Conservation (phyloP, 23 tunicate species). For the Halocynthia aurantium region DNA sequence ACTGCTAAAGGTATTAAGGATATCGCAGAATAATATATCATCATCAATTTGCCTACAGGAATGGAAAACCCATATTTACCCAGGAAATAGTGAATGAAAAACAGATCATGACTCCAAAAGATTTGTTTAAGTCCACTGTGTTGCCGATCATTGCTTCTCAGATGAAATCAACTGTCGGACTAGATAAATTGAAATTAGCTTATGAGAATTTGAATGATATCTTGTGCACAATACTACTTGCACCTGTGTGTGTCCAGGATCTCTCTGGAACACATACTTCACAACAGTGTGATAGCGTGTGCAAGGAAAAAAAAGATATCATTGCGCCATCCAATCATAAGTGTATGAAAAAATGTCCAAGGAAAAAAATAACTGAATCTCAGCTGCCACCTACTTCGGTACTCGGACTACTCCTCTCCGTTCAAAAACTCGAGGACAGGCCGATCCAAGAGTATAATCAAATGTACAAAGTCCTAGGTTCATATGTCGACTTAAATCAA, state of each 20-base stretch:
- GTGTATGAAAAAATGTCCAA: no score
- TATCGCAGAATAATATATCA: not conserved
- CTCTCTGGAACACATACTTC: not conserved
- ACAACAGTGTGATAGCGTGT: constrained; percentile 3
- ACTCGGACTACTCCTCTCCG: constrained; percentile 17
- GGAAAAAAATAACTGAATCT: not conserved
- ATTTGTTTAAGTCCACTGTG: constrained; percentile 10
- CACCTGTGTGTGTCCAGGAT: constrained; percentile 1
- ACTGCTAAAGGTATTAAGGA: no score
- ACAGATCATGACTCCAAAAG: not conserved
- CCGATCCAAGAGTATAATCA: constrained; percentile 13
- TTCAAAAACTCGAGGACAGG: constrained; percentile 14
- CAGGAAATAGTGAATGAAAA: constrained; percentile 14
- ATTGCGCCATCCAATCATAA: not conserved
- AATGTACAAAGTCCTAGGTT: not conserved
- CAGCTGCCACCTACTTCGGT: not conserved
- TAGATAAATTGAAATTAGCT: not conserved
- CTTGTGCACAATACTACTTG: constrained; percentile 12
- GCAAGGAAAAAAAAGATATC: not conserved
- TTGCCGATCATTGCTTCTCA: not conserved
- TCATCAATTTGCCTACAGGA: not conserved
- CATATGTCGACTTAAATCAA: not conserved
- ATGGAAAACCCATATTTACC: constrained; percentile 13
- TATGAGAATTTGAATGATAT: constrained; percentile 4
- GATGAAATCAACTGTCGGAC: not conserved